Evolutionary conservation across 2,888 invertebrate species (phyloP).

Genomic region (Glyphotaelius pellucidus): DNA sequence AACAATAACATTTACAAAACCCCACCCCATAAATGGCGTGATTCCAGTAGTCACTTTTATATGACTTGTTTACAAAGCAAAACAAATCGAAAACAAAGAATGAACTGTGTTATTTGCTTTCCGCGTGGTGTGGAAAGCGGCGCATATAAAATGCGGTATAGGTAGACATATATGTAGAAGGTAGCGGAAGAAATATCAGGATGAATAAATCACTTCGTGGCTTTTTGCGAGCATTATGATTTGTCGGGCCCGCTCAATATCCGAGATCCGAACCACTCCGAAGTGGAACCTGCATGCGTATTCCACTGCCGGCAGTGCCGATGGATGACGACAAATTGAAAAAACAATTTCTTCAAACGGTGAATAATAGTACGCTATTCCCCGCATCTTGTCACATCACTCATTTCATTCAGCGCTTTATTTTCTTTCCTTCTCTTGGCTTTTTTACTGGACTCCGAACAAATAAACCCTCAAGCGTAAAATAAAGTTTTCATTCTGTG

Average conservation of each 20-base stretch:
- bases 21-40: too few relatives aligned
- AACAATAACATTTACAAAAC: too few relatives aligned
- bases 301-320: neutral
- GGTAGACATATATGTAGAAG: neutral
- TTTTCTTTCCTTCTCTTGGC: neutral
- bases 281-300: conserved; percentile 14
- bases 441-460: neutral
- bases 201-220: conserved; percentile 13
- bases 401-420: conserved; percentile 25
- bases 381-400: conserved; percentile 15
- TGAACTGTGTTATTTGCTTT: neutral
- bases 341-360: conserved; percentile 40
- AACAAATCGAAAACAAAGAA: neutral
- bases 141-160: neutral
- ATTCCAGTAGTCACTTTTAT: too few relatives aligned
- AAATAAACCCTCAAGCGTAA: neutral
- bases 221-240: conserved; percentile 30
- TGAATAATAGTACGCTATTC: conserved; percentile 36
- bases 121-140: neutral
- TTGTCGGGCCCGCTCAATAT: conserved; percentile 30
- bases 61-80: neutral
- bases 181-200: conserved; percentile 8
- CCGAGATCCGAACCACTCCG: conserved; percentile 24
- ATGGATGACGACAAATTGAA: conserved; percentile 38
- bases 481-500: too few relatives aligned